Evolutionary conservation across 2,888 invertebrate species (phyloP).

Genomic region (Mythimna impura): DNA sequence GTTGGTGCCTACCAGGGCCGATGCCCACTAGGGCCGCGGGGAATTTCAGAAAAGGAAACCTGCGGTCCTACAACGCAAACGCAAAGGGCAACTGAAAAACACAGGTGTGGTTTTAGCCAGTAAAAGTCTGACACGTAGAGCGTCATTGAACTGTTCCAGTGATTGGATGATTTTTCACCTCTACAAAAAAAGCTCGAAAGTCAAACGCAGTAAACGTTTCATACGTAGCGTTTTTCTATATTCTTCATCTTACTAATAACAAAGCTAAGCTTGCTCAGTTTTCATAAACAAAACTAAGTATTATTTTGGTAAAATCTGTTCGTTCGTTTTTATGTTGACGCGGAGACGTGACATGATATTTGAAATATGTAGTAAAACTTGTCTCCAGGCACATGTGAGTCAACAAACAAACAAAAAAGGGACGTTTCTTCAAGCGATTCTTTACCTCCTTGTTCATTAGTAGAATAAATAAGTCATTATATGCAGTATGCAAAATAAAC

Average conservation of each 20-base stretch:
- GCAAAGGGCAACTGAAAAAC: no score
- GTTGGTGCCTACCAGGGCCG: no score
- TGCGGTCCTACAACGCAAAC: no score
- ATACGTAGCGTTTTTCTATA: no score
- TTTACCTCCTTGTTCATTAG: slow-evolving; percentile 10
- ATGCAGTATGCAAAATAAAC: not conserved
- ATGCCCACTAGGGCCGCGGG: no score
- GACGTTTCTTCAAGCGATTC: slow-evolving; percentile 3
- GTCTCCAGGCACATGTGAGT: slow-evolving; percentile 26
- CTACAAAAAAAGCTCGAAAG: no score
- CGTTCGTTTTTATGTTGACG: not conserved
- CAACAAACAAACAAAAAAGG: slow-evolving; percentile 26
- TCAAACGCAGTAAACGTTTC: no score
- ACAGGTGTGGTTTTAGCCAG: no score
- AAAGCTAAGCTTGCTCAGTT: not conserved
- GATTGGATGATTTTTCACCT: no score
- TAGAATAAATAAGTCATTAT: not conserved
- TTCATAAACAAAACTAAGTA: slow-evolving; percentile 1
- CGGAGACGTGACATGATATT: slow-evolving; percentile 16
- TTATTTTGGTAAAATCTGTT: not conserved
- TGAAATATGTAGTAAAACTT: slow-evolving; percentile 22
- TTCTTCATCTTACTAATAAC: not conserved
- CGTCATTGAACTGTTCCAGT: no score
- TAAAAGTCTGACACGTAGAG: no score
- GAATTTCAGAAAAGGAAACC: no score